Conservation (phyloP, 2,113 vertebrate genomes). For the Trogon melanurus region DNA sequence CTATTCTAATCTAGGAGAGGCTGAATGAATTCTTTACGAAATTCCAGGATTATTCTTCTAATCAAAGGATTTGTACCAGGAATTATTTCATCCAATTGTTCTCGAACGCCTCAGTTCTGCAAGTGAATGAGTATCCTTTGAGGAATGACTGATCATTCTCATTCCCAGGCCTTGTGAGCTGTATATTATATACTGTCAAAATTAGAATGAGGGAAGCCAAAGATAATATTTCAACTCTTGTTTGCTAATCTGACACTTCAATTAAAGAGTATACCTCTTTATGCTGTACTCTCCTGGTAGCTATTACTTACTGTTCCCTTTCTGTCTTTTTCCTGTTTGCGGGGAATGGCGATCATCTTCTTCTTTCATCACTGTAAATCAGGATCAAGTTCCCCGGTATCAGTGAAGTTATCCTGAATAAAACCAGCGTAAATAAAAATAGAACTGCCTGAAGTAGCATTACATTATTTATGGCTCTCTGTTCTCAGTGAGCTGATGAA, state of each 20-base stretch:
- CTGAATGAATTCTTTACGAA: background rate
- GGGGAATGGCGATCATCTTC: background rate
- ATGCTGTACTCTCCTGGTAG: background rate
- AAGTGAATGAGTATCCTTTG: background rate
- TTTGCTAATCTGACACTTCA: background rate
- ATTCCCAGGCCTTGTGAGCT: background rate
- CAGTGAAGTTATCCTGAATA: background rate
- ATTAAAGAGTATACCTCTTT: background rate
- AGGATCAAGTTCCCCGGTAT: background rate
- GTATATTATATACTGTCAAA: background rate
- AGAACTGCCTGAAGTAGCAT: background rate
- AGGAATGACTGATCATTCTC: background rate
- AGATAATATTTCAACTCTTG: background rate
- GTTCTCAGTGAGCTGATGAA: conserved; percentile 1
- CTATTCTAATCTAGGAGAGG: background rate
- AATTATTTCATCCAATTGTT: background rate
- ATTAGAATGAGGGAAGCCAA: background rate
- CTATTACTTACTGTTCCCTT: background rate
- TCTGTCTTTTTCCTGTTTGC: background rate
- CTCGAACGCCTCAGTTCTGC: background rate
- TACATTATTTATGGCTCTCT: background rate
- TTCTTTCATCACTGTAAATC: background rate
- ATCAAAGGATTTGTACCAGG: background rate
- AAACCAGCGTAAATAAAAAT: background rate
- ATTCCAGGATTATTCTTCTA: background rate